phyloP scores from a whole-genome alignment of 2,888 invertebrate genomes.

The Yponomeuta evonymella region DNA sequence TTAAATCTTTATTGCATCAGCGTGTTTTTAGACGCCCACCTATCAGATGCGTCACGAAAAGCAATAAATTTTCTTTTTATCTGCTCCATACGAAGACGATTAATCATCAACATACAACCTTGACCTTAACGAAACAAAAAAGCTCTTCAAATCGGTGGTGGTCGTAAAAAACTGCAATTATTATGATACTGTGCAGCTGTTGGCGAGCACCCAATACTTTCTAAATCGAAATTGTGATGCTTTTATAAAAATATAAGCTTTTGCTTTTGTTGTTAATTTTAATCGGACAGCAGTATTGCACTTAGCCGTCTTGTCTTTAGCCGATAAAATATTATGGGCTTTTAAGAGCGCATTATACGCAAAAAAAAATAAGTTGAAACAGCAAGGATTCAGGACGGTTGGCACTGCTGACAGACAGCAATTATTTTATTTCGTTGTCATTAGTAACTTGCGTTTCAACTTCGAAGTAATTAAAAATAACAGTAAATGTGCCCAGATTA shows the following conservation, averaged over 20 bases:
- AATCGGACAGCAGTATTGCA: not conserved
- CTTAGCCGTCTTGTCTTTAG: no score
- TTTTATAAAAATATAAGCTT: not conserved
- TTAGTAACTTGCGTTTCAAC: no score
- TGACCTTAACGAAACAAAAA: constrained; percentile 14
- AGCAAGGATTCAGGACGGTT: no score
- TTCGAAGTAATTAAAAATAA: no score
- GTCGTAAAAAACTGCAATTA: constrained; percentile 8
- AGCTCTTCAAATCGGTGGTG: not conserved
- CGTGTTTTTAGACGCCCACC: not conserved
- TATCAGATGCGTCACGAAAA: constrained; percentile 2
- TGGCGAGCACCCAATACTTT: constrained; percentile 62
- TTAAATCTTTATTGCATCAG: not conserved
- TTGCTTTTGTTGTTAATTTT: not conserved
- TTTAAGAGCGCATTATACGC: no score
- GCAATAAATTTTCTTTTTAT: constrained; percentile 4
- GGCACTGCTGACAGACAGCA: no score
- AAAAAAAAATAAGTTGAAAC: no score
- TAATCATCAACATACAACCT: constrained; percentile 5
- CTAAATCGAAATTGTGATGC: constrained; percentile 32
- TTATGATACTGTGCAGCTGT: constrained; percentile 20
- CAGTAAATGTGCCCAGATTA: no score
- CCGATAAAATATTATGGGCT: no score
- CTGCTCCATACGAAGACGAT: not conserved
- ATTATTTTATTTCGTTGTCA: no score